Evolutionary conservation across 2,888 invertebrate species (phyloP), one percentile per base, ranked within the genome.

Genomic region (Matsumyia berberina): DNA sequence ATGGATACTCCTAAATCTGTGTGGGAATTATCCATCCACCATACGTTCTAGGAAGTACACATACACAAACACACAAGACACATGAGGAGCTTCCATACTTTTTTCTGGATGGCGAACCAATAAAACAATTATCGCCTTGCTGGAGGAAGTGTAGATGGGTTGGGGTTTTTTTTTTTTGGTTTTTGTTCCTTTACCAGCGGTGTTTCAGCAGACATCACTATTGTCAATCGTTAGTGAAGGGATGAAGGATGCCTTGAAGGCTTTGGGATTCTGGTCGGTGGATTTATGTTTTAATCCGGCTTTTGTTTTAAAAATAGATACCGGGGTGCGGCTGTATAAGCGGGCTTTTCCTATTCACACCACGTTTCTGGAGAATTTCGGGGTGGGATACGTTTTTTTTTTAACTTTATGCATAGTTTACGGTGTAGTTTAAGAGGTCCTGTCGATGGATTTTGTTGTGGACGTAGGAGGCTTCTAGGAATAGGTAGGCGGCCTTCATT

Each of bases 91-190:
- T 39, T 39, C 12, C 4, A 11, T 31, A 42, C 17, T 58, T 39
- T 46, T 42, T 51, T 64, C 55, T 51, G 19, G 53, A 31, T 15
- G n/a, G n/a, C n/a, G 17, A 53, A 35, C 46, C 31, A 73, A 66
- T 67, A 62, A 82, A 73, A 69, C 60, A 83, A 78, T 73, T 83
- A 83, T 17, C 37, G 42, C 37, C 53, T 60, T 60, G 57, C 57
- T 7, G 15, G 37, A 44, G 37, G 73, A 37, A 42, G 7, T 24
- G n/a, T 17, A 11, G 46, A 7, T n/a, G 49, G 29, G 15, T 9
- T 17, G 15, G 31, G 12, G 2, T 2, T 5, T 17, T 3, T 8
- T 12, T 44, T 60, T 37, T 1, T 17, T 58, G 5, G 3, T 42
- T 12, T 12, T 39, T 17, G 5, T 72, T 42, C 8, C n/a, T n/a